Evolutionary conservation across 2,797 vertebrate genomes (phyloP).

Genomic region (Heliangelus exortis): DNA sequence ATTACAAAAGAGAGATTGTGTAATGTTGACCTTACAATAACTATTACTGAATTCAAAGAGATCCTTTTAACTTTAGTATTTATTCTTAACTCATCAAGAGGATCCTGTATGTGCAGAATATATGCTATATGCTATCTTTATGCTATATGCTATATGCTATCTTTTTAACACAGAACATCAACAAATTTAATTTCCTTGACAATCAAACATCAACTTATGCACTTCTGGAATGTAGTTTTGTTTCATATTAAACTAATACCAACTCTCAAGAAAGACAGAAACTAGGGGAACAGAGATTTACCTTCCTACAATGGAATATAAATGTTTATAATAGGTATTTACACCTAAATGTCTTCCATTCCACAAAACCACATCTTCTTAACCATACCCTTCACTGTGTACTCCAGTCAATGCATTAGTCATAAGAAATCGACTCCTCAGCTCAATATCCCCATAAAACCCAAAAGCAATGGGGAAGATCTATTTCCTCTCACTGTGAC

Average conservation of each 20-base stretch:
- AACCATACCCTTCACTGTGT: background rate
- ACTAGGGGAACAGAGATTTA: background rate
- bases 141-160: background rate
- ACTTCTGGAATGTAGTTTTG: background rate
- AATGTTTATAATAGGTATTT: background rate
- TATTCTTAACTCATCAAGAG: background rate
- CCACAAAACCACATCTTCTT: background rate
- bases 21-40: background rate
- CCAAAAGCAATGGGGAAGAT: background rate
- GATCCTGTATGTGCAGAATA: background rate
- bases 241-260: background rate
- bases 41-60: background rate
- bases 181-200: background rate
- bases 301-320: background rate
- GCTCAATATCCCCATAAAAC: slow-evolving; percentile 7
- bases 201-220: background rate
- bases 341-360: background rate
- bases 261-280: background rate
- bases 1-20: background rate
- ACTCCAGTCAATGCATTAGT: background rate
- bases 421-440: background rate
- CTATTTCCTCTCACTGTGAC: background rate
- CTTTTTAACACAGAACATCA: background rate
- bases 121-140: background rate
- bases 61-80: background rate